Evolutionary conservation across 2,888 invertebrate genomes (phyloP), one percentile per base, ranked within the genome.

Genomic region (Lasioglossum figueresi): DNA sequence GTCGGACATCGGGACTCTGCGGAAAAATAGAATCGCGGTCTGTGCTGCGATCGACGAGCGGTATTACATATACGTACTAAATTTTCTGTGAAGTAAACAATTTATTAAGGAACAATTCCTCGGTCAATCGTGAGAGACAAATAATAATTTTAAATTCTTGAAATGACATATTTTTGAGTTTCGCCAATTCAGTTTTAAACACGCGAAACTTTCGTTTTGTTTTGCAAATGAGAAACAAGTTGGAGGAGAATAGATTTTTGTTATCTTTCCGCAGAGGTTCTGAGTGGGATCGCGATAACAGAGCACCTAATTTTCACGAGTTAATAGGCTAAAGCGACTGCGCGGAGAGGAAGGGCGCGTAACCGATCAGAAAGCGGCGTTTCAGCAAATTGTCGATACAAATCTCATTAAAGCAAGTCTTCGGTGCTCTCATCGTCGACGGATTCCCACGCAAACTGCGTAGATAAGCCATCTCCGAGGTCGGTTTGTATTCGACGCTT

Each of bases 401-500:
- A 40, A 70, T 70, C n/a, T 70, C 70, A 70, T 70, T 70, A 70
- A n/a, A n/a, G 40, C n/a, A 40, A 70, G n/a, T 45, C 45, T 34
- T 43, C 76, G 63, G 40, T 23, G 43, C 14, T 14, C 40, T 4
- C 2, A 63, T 70, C 12, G 37, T 40, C 70, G 6, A 37, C 6
- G 27, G 40, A 83, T 79, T 56, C 45, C 40, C 27, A 19, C 4
- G 34, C 48, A 70, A 71, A 72, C 43, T 63, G 48, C 73, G 48
- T 37, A 37, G 40, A 73, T 77, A 77, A 79, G 27, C 78, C 56
- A 19, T 31, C 59, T 43, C 23, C 4, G 66, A 48, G 27, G 31
- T 14, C 56, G 63, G 43, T 76, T 77, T 71, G 71, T 23, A n/a
- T 43, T 79, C 75, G 23, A 12, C 16, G 37, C 68, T 66, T 76